Conservation (phyloP, 2,113 vertebrate species). For the Bujurquina vittata region DNA sequence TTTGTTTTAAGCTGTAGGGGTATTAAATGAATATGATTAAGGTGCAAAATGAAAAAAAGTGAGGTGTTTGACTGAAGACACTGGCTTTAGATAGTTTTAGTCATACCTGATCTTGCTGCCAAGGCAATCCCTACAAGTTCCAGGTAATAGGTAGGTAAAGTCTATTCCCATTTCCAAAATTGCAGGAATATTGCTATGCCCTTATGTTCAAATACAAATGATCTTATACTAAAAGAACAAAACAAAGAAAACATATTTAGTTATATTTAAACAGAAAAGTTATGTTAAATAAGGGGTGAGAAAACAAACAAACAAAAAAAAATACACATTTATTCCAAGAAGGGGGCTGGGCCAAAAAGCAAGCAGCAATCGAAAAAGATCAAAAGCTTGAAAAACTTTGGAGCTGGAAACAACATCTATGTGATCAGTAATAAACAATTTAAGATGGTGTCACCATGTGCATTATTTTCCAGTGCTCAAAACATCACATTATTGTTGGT, state of each 20-base stretch:
- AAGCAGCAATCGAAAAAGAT: background rate
- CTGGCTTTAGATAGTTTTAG: constrained; percentile 14
- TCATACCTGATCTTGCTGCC: background rate
- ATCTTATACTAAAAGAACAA: background rate
- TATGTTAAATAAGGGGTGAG: background rate
- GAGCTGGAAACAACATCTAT: background rate
- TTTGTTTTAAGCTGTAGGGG: constrained; percentile 47
- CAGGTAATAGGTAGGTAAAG: background rate
- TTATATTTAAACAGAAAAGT: background rate
- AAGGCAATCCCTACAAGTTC: background rate
- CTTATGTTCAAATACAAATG: background rate
- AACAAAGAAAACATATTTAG: background rate
- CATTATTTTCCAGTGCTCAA: background rate
- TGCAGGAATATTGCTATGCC: background rate
- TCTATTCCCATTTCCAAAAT: background rate
- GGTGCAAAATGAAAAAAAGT: constrained; percentile 12
- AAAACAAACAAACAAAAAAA: background rate
- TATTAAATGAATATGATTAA: constrained; percentile 53
- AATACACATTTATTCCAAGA: background rate
- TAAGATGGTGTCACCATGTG: too few species aligned
- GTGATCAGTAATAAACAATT: too few species aligned
- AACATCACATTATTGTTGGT: background rate
- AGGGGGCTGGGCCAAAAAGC: background rate
- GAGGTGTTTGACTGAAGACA: background rate
- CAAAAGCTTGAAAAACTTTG: accelerated